Evolutionary conservation across 1,140 invertebrate species (phyloP), one percentile per base, ranked within the genome.

Genomic region (Orchestia grillus): DNA sequence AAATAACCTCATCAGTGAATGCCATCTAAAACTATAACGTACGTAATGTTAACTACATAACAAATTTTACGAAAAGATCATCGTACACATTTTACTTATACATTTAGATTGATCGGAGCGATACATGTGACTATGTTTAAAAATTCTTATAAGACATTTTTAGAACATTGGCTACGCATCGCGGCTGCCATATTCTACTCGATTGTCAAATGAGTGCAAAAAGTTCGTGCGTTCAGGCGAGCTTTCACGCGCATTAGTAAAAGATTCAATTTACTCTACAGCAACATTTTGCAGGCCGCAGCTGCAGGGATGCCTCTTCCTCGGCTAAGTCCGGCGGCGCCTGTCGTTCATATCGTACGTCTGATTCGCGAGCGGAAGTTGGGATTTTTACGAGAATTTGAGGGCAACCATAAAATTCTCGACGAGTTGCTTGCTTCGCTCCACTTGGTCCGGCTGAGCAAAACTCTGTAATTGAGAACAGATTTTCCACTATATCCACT

Each of bases 381-480:
- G 43, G 88, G 88, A 90, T 90, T 90, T 53, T 90, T 90, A 90
- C 41, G 88, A 90, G 88, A 90, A 90, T 90, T 90, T 90, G 88
- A 90, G 88, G 88, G 88, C 41, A 42, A 41, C 88, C 88, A 90
- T 90, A 90, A 90, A 90, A 90, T 90, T 90, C 88, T 90, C 88
- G 42, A 44, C n/a, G 88, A 90, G 88, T 90, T 90, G 88, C 88
- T 90, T 90, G 88, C 88, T 42, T 44, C 41, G 88, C 88, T 90
- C 88, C 41, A 90, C 88, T 90, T 44, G 88, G 43, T 28, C 42
- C 88, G 88, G 43, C 88, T 42, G 88, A 90, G 43, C 88, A 43
- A 90, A 90, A 42, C 88, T 90, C 88, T 41, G 88, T 90, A 90
- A 90, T 90, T 42, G 88, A 42, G 88, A 90, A 90, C 41, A 43